phyloP scores from a whole-genome alignment of 1,140 invertebrate genomes.

The Temnothorax curvispinosus region DNA sequence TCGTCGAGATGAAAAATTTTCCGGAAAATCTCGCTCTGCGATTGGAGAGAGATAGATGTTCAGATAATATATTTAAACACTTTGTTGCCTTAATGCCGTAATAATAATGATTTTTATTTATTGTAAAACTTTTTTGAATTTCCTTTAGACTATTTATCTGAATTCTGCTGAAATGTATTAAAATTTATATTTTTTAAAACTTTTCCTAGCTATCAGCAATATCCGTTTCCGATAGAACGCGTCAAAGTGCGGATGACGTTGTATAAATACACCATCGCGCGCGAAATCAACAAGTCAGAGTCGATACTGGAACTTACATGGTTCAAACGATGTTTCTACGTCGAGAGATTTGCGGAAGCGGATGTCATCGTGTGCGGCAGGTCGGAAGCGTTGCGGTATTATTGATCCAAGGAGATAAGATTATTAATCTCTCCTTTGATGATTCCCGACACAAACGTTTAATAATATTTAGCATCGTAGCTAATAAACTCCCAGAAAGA shows the following conservation, averaged over 20 bases:
- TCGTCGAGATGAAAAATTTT: not conserved
- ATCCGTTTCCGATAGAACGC: constrained; percentile 44
- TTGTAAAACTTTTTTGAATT: not conserved
- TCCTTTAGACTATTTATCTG: not conserved
- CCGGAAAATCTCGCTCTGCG: not conserved
- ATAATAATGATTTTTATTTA: not conserved
- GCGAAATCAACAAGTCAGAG: constrained; percentile 56
- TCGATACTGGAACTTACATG: constrained; percentile 40
- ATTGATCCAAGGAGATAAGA: constrained; percentile 42
- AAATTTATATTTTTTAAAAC: constrained; percentile 33
- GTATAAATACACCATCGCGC: constrained; percentile 25
- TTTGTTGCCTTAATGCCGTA: not conserved
- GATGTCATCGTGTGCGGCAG: constrained; percentile 14
- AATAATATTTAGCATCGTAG: constrained; percentile 23
- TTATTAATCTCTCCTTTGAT: constrained; percentile 37
- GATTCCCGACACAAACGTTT: not conserved
- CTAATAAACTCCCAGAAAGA: constrained; percentile 19
- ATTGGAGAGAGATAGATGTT: not conserved
- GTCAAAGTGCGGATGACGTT: constrained; percentile 43
- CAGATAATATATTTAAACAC: not conserved
- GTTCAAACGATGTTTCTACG: constrained; percentile 20
- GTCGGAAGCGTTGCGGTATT: constrained; percentile 15
- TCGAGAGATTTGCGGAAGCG: constrained; percentile 23
- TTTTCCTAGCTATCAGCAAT: not conserved
- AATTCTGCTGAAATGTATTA: constrained; percentile 1